These are phyloP conservation scores for Esox lucius DNA, from an alignment of 2,797 vertebrate genomes.

Conservation along the genomic window DNA sequence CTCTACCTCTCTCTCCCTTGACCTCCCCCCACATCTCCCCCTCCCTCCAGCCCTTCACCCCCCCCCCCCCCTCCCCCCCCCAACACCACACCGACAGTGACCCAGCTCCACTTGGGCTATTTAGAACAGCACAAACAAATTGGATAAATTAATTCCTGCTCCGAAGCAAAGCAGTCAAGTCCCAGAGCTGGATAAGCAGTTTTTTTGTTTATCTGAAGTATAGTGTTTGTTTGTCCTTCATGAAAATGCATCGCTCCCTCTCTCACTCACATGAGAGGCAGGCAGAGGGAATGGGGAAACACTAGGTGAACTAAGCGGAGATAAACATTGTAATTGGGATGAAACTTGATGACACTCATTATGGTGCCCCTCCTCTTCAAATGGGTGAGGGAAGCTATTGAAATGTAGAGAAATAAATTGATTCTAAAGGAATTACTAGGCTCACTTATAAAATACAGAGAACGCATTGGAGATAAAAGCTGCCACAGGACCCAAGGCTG, in stretches of 20 bases:
- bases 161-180: slow-evolving; percentile 65
- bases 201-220: slow-evolving; percentile 59
- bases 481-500: not conserved
- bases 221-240: slow-evolving; percentile 74
- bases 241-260: slow-evolving; percentile 67
- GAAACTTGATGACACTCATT: not conserved
- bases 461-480: not conserved
- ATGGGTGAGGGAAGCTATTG: not conserved
- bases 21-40: too few relatives aligned
- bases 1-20: not conserved
- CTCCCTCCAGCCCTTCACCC: too few relatives aligned
- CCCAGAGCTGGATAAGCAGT: slow-evolving; percentile 65
- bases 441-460: not conserved
- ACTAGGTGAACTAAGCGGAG: not conserved
- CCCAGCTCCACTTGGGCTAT: slow-evolving; percentile 44
- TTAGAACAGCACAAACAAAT: slow-evolving; percentile 67
- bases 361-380: not conserved
- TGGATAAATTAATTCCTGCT: slow-evolving; percentile 61
- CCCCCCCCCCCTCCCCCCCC: not conserved
- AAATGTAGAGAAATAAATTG: not conserved
- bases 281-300: not conserved
- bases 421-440: slow-evolving; percentile 1
- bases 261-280: not conserved
- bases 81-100: slow-evolving; percentile 1
- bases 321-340: slow-evolving; percentile 1